Conservation (phyloP, 2,113 vertebrate species). For the Lagopus leucura region DNA sequence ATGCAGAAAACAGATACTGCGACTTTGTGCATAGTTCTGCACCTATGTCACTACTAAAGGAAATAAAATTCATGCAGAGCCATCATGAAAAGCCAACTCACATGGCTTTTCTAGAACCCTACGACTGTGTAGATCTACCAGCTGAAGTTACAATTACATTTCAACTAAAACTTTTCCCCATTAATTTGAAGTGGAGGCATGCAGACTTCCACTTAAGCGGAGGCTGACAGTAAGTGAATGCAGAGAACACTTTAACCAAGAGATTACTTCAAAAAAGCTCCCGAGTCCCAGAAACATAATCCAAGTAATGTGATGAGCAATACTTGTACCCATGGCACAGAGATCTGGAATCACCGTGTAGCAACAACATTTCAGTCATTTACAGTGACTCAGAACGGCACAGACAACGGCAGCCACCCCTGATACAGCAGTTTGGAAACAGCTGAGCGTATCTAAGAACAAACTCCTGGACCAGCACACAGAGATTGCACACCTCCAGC, state of each 20-base stretch:
- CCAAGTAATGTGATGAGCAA: neutral
- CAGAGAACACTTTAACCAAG: neutral
- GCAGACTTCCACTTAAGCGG: neutral
- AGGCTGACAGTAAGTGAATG: neutral
- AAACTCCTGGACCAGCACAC: neutral
- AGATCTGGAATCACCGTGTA: neutral
- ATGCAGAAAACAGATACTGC: neutral
- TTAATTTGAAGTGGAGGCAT: neutral
- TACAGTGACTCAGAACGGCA: neutral
- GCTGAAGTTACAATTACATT: neutral
- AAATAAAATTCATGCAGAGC: neutral
- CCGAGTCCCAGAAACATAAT: neutral
- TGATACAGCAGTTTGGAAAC: neutral
- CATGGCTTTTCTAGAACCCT: neutral
- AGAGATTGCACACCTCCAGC: neutral
- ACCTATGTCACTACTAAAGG: neutral
- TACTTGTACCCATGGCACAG: neutral
- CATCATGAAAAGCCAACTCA: neutral
- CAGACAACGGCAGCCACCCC: neutral
- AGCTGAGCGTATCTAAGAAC: neutral
- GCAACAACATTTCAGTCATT: neutral
- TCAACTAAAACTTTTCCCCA: neutral
- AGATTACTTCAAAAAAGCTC: neutral
- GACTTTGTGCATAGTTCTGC: neutral
- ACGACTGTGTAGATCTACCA: neutral